phyloP scores from a whole-genome alignment of 2,113 vertebrate species.

The pig (Sus scrofa) region DNA sequence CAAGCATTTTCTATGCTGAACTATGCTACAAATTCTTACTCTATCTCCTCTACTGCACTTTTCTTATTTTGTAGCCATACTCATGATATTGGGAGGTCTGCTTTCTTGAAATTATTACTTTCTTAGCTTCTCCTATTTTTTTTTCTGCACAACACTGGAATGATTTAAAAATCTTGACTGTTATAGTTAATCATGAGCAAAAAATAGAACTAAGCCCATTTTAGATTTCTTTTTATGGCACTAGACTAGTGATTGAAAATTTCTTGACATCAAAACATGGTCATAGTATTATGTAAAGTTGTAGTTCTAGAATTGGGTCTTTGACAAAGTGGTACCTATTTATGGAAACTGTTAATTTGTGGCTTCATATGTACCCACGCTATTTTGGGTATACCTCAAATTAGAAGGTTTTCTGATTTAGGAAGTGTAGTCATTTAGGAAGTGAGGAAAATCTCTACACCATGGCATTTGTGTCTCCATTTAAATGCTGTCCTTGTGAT shows the following conservation, averaged over 20 bases:
- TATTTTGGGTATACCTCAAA: conserved; percentile 72
- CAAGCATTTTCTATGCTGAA: not conserved
- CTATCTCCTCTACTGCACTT: not conserved
- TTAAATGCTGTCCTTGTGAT: conserved; percentile 57
- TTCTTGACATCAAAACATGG: conserved; percentile 70
- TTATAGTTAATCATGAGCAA: conserved; percentile 29
- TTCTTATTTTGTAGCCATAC: not conserved
- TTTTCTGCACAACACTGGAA: not conserved
- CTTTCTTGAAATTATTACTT: conserved; percentile 53
- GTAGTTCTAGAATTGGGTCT: conserved; percentile 26
- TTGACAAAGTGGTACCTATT: conserved; percentile 34
- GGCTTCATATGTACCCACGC: not conserved
- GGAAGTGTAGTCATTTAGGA: conserved; percentile 4
- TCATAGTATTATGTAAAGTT: conserved; percentile 10
- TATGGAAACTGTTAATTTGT: conserved; percentile 65
- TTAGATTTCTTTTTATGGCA: conserved; percentile 51
- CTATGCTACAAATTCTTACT: not conserved
- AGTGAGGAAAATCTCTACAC: conserved; percentile 53
- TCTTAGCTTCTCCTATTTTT: not conserved
- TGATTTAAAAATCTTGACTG: conserved; percentile 48
- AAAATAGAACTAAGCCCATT: conserved; percentile 52
- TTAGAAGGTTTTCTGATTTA: conserved; percentile 66
- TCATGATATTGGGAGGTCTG: not conserved
- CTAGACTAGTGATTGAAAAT: conserved; percentile 61
- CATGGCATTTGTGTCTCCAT: conserved; percentile 63